Conservation (phyloP, 2,797 vertebrate species). For the Mormyrops attenuatus region DNA sequence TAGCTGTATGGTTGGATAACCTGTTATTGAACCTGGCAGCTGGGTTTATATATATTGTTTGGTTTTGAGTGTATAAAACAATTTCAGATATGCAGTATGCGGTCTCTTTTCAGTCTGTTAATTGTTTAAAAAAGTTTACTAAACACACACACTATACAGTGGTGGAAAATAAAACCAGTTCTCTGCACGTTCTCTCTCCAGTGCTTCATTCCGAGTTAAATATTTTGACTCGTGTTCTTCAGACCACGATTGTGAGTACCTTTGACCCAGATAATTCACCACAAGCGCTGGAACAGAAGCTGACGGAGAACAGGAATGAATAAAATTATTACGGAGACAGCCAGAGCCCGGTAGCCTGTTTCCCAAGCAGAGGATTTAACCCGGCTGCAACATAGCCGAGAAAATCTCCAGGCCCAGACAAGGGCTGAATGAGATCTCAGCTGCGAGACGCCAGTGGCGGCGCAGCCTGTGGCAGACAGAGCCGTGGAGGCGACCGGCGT, state of each 20-base stretch:
- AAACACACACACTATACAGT: not conserved
- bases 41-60: not conserved
- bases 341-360: not conserved
- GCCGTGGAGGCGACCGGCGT: not conserved
- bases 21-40: not conserved
- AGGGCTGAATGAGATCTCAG: not conserved
- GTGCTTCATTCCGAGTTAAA: not conserved
- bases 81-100: not conserved
- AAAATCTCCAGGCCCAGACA: not conserved
- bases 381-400: not conserved
- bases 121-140: not conserved
- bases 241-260: not conserved
- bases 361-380: not conserved
- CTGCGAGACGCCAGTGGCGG: not conserved
- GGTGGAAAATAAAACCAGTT: not conserved
- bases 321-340: not conserved
- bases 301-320: not conserved
- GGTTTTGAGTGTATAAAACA: not conserved
- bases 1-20: not conserved
- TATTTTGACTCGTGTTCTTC: not conserved
- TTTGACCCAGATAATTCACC: conserved; percentile 7
- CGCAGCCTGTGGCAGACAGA: not conserved
- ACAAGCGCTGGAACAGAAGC: not conserved
- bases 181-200: not conserved
- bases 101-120: not conserved